Evolutionary conservation across 2,888 invertebrate genomes (phyloP).

Genomic region (Polyommatus iphigenia): DNA sequence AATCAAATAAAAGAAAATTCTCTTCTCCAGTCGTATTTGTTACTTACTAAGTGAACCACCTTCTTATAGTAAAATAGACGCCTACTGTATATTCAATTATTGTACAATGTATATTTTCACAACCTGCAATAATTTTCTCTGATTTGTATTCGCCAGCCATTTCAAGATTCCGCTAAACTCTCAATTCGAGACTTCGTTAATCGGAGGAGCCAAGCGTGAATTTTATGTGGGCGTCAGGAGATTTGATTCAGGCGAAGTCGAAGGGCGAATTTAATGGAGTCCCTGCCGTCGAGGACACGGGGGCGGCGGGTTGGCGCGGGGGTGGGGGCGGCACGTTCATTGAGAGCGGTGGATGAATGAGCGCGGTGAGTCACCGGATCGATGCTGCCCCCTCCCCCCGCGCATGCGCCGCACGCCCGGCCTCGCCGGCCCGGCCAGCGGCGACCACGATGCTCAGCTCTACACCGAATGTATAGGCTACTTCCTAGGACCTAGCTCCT

Average conservation of each 20-base stretch:
- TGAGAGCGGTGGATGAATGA: slow-evolving; percentile 77
- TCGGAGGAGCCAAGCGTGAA: slow-evolving; percentile 14
- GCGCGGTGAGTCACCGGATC: slow-evolving; percentile 75
- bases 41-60: no score
- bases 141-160: neutral
- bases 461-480: neutral
- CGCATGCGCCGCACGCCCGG: slow-evolving; percentile 42
- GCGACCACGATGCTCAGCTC: neutral
- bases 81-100: no score
- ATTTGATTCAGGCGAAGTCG: slow-evolving; percentile 56
- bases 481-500: neutral
- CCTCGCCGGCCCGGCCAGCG: slow-evolving; percentile 42
- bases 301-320: slow-evolving; percentile 47
- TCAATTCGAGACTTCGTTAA: slow-evolving; percentile 1
- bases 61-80: neutral
- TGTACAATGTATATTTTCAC: no score
- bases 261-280: slow-evolving; percentile 67
- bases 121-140: neutral
- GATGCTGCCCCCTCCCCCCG: slow-evolving; percentile 52
- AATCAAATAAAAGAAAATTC: no score
- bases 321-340: slow-evolving; percentile 65
- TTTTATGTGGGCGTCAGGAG: slow-evolving; percentile 58
- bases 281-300: slow-evolving; percentile 68
- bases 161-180: neutral
- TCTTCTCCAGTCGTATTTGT: no score